A percentile compares a stretch with the other conserved stretches of the same genome.
Evolutionary conservation across 1,140 invertebrate species (phyloP).

Genomic region (Parapsyche elsis): DNA sequence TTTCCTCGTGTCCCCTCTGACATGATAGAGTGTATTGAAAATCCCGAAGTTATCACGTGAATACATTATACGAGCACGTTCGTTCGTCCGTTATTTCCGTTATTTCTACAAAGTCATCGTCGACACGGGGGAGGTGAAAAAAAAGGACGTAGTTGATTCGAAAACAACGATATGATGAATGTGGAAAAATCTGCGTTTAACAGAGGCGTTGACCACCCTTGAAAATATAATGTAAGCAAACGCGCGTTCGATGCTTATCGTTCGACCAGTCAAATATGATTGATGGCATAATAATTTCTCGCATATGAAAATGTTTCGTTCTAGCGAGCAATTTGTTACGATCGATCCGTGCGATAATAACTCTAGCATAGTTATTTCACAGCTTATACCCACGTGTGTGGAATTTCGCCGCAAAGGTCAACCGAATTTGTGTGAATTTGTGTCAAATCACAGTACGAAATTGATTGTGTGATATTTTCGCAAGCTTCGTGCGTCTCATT

Average conservation of each 20-base stretch:
- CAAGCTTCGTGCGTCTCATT: background rate
- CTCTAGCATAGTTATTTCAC: conserved; percentile 15
- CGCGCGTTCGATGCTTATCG: background rate
- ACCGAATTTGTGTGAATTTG: too few species aligned
- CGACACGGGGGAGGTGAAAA: background rate
- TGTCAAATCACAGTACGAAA: too few species aligned
- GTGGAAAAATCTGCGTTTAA: conserved; percentile 2
- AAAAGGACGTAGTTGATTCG: background rate
- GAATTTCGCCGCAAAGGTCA: background rate
- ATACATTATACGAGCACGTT: conserved; percentile 17
- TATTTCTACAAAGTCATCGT: background rate
- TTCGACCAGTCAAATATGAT: conserved; percentile 18
- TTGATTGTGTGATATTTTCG: background rate
- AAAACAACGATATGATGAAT: conserved; percentile 4
- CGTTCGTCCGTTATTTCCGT: background rate
- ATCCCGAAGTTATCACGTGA: conserved; percentile 29
- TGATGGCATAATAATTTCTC: conserved; percentile 30
- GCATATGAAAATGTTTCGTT: conserved; percentile 23
- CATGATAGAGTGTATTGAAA: conserved; percentile 35
- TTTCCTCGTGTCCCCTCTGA: conserved; percentile 17
- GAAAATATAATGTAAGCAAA: conserved; percentile 11
- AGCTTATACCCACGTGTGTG: background rate
- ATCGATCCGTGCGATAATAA: conserved; percentile 24
- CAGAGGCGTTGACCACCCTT: background rate
- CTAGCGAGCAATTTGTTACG: conserved; percentile 6